These are phyloP conservation scores for Trinectes maculatus DNA, from an alignment of 2,113 vertebrate species.

Conservation along the genomic window DNA sequence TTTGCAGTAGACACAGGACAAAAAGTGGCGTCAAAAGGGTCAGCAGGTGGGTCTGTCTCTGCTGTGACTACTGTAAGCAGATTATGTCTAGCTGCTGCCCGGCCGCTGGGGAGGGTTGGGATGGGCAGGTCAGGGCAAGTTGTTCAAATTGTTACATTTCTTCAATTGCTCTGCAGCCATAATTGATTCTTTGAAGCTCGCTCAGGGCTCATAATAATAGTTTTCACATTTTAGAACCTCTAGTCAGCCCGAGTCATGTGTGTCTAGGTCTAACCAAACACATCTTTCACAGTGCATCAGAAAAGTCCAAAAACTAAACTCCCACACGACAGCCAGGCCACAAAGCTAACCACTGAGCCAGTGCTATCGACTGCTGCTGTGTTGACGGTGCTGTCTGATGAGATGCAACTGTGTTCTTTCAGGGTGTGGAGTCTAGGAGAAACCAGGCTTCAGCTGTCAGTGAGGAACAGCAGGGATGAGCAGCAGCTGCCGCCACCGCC, in stretches of 20 bases:
- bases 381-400: background rate
- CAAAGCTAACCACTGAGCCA: background rate
- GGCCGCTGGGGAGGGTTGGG: background rate
- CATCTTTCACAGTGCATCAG: too few species aligned
- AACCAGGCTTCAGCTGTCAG: constrained; percentile 68
- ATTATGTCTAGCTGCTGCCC: constrained; percentile 67
- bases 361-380: too few species aligned
- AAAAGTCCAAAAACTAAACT: too few species aligned
- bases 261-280: background rate
- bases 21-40: background rate
- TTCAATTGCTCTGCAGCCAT: background rate
- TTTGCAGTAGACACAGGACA: constrained; percentile 7
- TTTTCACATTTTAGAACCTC: background rate
- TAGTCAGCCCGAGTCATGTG: background rate
- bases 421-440: constrained; percentile 80
- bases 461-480: constrained; percentile 68
- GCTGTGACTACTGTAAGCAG: constrained; percentile 64
- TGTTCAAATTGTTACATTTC: background rate
- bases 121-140: background rate
- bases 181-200: background rate
- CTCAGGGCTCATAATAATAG: background rate
- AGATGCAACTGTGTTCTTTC: constrained; percentile 26
- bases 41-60: constrained; percentile 26
- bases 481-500: constrained; percentile 26
- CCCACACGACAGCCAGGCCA: background rate